Evolutionary conservation across 2,797 vertebrate genomes (phyloP), one percentile per base, ranked within the genome.

Genomic region (Syngnathus rostellatus): DNA sequence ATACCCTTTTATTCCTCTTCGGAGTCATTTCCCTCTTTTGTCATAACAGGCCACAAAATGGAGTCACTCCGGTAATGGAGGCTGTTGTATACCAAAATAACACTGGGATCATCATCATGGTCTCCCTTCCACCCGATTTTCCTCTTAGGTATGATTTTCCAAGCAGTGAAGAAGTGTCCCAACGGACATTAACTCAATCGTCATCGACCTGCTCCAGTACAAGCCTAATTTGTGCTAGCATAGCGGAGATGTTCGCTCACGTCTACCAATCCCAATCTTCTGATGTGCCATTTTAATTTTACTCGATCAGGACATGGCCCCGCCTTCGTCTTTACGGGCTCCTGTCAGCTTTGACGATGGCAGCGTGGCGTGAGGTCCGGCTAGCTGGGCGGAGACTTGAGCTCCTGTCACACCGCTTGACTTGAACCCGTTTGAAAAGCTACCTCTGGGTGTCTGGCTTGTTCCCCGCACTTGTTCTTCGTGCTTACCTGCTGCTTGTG

Each of bases 291-390:
- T 31, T 31, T 31, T 31, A 31, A 4, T 31, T 31, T 31, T 31
- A 31, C 23, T 60, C 3, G 8, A 40, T 40, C 81, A 83, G 78
- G 80, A 67, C 65, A 72, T 79, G 75, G 86, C 78, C 78, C 77
- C 68, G 38, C 71, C 84, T 78, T 86, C 76, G 77, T 78, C 68
- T 66, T 73, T 71, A 77, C 83, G 78, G 67, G 64, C 76, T 85
- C 78, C 80, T 90, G 89, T 92, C 91, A 86, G 84, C 78, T 88
- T 76, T 71, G 78, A 84, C 87, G 88, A 89, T 62, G 77, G 62
- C 70, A 67, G 76, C 37, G 65, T 71, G 74, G 79, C 76, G 63
- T 88, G 85, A 88, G 77, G 82, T 77, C 73, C 31, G 38, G 72
- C 77, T 69, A 48, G 72, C 77, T 69, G 50, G 68, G 71, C 68